These are phyloP conservation scores for Drosophila infuscata DNA, from an alignment of 2,888 invertebrate genomes.

Conservation along the genomic window DNA sequence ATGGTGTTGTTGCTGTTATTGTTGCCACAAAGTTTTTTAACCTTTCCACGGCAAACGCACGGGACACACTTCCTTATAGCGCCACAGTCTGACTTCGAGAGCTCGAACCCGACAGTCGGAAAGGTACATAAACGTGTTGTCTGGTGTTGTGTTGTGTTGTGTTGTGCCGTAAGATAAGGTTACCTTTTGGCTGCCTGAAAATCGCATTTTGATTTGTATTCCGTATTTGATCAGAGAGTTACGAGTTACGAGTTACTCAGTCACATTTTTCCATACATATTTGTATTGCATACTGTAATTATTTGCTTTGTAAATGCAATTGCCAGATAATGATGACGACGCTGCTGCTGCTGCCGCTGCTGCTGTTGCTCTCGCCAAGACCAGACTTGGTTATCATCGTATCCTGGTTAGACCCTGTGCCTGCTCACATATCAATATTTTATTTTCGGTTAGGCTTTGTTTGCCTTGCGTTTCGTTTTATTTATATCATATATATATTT, in stretches of 20 bases:
- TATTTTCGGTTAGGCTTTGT: conserved; percentile 54
- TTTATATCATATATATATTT: neutral
- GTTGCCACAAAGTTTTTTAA: conserved; percentile 74
- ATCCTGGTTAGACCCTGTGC: conserved; percentile 27
- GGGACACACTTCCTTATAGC: conserved; percentile 49
- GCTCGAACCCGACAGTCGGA: conserved; percentile 12
- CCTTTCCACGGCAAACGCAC: conserved; percentile 47
- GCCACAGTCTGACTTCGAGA: conserved; percentile 44
- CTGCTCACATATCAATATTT: conserved; percentile 49
- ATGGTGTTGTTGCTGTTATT: conserved; percentile 15
- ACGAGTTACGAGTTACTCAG: conserved; percentile 42
- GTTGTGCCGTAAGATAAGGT: conserved; percentile 51
- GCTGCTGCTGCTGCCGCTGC: conserved; percentile 17
- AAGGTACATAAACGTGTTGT: conserved; percentile 61
- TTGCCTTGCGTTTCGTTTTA: conserved; percentile 28
- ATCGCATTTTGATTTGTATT: conserved; percentile 84
- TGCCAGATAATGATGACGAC: conserved; percentile 82
- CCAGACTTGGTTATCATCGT: conserved; percentile 15
- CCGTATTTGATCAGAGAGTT: conserved; percentile 78
- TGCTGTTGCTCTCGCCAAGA: conserved; percentile 1
- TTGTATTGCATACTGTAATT: conserved; percentile 74
- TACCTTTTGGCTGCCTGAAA: conserved; percentile 70
- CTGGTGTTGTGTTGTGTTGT: conserved; percentile 26
- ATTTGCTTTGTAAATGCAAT: conserved; percentile 84
- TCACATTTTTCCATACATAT: conserved; percentile 55